A percentile compares a stretch with the other conserved stretches of the same genome.
phyloP scores from a whole-genome alignment of 2,888 invertebrate species.

The Acleris holmiana region DNA sequence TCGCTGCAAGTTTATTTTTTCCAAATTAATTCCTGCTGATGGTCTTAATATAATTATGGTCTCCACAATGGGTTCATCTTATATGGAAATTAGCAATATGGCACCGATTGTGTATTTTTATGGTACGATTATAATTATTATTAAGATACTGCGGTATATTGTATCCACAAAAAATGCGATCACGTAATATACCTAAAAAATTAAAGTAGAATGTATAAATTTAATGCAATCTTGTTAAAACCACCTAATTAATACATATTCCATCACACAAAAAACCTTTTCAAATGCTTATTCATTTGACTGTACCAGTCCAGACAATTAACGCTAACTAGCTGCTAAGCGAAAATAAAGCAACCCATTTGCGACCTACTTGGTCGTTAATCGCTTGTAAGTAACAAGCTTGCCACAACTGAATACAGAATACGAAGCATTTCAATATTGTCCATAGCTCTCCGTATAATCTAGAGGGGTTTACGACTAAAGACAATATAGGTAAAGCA shows the following conservation, averaged over 20 bases:
- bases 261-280: neutral
- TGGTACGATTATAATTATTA: too few species aligned
- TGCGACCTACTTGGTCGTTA: constrained; percentile 42
- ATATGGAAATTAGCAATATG: too few species aligned
- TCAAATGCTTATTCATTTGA: constrained; percentile 1
- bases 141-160: too few species aligned
- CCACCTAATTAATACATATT: neutral
- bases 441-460: neutral
- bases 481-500: neutral
- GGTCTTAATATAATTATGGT: too few species aligned
- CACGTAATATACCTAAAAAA: too few species aligned
- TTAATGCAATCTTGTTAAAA: too few species aligned
- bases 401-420: constrained; percentile 25
- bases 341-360: constrained; percentile 34
- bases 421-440: constrained; percentile 13
- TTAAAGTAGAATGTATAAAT: too few species aligned
- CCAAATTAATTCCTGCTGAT: too few species aligned
- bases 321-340: constrained; percentile 14
- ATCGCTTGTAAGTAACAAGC: constrained; percentile 43
- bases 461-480: neutral
- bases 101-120: too few species aligned
- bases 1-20: too few species aligned
- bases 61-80: too few species aligned
- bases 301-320: constrained; percentile 14
- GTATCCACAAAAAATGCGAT: too few species aligned